Base-by-base conservation (phyloP, 2,797 vertebrate species). In the Apogon hyalosoma region DNA sequence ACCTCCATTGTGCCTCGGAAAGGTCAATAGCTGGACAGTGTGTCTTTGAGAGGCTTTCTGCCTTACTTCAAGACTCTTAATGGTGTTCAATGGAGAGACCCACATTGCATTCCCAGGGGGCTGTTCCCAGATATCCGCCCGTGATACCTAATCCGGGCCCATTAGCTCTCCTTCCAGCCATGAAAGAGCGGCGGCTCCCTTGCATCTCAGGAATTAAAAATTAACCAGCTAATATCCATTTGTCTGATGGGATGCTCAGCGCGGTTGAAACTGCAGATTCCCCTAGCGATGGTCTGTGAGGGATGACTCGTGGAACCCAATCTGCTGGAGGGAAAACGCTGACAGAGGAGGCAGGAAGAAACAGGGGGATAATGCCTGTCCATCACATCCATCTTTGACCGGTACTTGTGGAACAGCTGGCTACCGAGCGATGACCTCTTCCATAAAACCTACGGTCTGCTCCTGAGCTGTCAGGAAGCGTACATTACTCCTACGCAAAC, bases 171-270 rank as follows among this genome's bases (percentile, higher is more conserved):
- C 82, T 85, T 69, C 88, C 87, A 93, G 86, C 91, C 91, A 89
- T 89, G 86, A 91, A 90, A 85, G 75, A 87, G 84, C 71, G 31
- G 36, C 66, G 75, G 84, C 91, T 91, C 91, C 87, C 90, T 83
- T 65, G 88, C 90, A 90, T 89, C 82, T 85, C 82, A 89, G 76
- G 90, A 93, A 94, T 94, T 94, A 93, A 93, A 94, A 94, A 94
- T 94, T 94, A 93, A 94, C 92, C 88, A 94, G 90, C 92, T 92
- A 90, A 92, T 92, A 92, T 93, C 93, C 92, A 92, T 93, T 93
- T 93, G 92, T 92, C 92, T 93, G 91, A 90, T 83, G 90, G 86
- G 87, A 87, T 78, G 75, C 82, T 83, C 69, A 76, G 85, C 75
- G 83, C 57, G 73, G 88, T 90, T 92, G 90, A 92, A 94, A 93